phyloP scores from a whole-genome alignment of 2,888 invertebrate species.

The Ferrisia virgata region DNA sequence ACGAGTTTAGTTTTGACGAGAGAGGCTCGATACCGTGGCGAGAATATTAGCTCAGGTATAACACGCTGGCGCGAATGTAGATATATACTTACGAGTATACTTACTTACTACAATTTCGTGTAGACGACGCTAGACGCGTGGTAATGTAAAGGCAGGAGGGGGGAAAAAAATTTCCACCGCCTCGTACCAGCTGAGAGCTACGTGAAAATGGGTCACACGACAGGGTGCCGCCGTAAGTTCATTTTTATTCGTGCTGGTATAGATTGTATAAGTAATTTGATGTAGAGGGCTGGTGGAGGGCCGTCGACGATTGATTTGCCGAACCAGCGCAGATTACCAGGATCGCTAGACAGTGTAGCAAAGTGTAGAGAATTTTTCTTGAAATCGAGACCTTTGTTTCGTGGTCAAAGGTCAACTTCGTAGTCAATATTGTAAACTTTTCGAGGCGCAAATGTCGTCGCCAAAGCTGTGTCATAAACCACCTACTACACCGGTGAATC shows the following conservation, averaged over 20 bases:
- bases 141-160: too few relatives aligned
- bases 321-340: not conserved
- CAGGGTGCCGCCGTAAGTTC: slow-evolving; percentile 18
- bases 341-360: not conserved
- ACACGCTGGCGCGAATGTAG: not conserved
- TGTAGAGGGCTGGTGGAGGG: not conserved
- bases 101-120: too few relatives aligned
- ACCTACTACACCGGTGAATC: too few relatives aligned
- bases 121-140: too few relatives aligned
- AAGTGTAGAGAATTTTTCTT: not conserved
- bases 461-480: too few relatives aligned
- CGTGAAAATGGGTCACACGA: slow-evolving; percentile 18
- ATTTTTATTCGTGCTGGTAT: not conserved
- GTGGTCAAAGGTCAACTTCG: not conserved
- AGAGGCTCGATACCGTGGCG: not conserved
- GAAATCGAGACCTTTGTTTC: too few relatives aligned
- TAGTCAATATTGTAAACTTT: too few relatives aligned
- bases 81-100: not conserved
- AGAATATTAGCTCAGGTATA: not conserved
- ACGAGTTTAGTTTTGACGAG: not conserved
- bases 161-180: not conserved
- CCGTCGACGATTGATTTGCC: not conserved
- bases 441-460: too few relatives aligned
- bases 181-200: not conserved
- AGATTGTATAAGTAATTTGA: slow-evolving; percentile 12